Evolutionary conservation across 2,888 invertebrate genomes (phyloP).

Genomic region (Cordilura impudica): DNA sequence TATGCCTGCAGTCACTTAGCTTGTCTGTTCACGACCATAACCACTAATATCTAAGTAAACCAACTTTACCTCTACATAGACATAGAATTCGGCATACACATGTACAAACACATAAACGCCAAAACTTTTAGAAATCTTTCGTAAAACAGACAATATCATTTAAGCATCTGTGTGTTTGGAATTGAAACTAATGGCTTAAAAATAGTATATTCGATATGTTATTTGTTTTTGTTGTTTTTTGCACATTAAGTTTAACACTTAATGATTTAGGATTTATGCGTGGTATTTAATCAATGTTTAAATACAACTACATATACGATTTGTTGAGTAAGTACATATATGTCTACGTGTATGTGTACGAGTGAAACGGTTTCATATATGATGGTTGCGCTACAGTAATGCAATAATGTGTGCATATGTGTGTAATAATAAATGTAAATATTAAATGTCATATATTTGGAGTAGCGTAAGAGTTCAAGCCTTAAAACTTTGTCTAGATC

Average conservation of each 20-base stretch:
- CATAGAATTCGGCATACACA: background rate
- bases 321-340: background rate
- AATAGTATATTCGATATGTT: background rate
- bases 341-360: background rate
- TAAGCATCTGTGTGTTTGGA: background rate
- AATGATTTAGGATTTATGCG: constrained; percentile 3
- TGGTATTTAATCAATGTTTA: constrained; percentile 14
- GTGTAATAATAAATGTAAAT: too few relatives aligned
- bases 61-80: background rate
- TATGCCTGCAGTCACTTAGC: too few relatives aligned
- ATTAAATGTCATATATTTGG: too few relatives aligned
- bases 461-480: too few relatives aligned
- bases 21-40: background rate
- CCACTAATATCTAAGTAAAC: constrained; percentile 2
- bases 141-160: constrained; percentile 19
- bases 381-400: background rate
- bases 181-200: constrained; percentile 9
- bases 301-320: constrained; percentile 2
- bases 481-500: too few relatives aligned
- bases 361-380: background rate
- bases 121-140: background rate
- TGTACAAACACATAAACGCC: background rate
- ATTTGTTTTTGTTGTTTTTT: background rate
- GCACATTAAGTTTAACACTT: constrained; percentile 23
- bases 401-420: background rate